phyloP scores from a whole-genome alignment of 2,888 invertebrate genomes.

The Malthinus flaveolus region DNA sequence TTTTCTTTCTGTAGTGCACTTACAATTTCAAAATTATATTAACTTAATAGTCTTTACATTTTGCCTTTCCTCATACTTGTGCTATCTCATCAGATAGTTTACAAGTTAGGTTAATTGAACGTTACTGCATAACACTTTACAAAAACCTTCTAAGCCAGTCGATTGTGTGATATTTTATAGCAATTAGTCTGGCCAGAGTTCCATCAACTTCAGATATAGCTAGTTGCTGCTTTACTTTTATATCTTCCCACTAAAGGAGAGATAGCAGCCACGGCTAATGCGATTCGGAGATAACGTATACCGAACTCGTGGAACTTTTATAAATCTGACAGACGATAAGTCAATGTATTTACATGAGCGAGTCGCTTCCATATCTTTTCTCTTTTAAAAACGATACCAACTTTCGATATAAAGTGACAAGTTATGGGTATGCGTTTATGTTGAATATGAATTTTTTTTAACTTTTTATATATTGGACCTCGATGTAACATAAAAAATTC shows the following conservation, averaged over 20 bases:
- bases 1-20: too few relatives aligned
- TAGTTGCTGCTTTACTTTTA: conserved; percentile 32
- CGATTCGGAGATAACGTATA: conserved; percentile 48
- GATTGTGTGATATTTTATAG: conserved; percentile 39
- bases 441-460: conserved; percentile 18
- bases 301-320: conserved; percentile 46
- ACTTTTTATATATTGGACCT: conserved; percentile 1
- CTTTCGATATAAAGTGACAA: conserved; percentile 29
- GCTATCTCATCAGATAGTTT: conserved; percentile 2
- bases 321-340: conserved; percentile 49
- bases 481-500: too few relatives aligned
- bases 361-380: conserved; percentile 39
- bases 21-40: neutral
- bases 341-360: conserved; percentile 46
- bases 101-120: conserved; percentile 18
- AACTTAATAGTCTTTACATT: neutral
- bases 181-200: conserved; percentile 40
- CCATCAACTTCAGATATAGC: conserved; percentile 39
- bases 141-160: conserved; percentile 17
- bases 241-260: conserved; percentile 37
- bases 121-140: conserved; percentile 20
- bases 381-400: conserved; percentile 24
- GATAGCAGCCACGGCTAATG: conserved; percentile 46
- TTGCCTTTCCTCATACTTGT: conserved; percentile 2
- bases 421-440: conserved; percentile 29